Conservation (phyloP, 2,888 invertebrate species). For the Melanargia galathea region DNA sequence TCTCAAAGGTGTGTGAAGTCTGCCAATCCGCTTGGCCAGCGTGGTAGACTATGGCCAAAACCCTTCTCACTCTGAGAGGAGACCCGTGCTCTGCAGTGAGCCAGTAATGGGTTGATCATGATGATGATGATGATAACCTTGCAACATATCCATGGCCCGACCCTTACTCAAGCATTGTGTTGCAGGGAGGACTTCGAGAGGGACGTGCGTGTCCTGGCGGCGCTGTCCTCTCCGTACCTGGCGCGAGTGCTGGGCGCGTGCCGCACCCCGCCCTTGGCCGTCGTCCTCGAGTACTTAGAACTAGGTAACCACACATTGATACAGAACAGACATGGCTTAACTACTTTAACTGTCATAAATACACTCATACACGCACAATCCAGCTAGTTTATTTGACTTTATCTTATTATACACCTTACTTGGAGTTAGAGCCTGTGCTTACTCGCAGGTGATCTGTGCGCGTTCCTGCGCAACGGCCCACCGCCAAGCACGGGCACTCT, state of each 20-base stretch:
- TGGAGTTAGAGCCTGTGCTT: background rate
- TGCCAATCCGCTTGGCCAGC: too few relatives aligned
- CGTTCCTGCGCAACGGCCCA: conserved; percentile 88
- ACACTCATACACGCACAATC: too few relatives aligned
- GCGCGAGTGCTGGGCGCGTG: conserved; percentile 90
- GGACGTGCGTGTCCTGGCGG: conserved; percentile 92
- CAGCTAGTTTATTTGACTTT: background rate
- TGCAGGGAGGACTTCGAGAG: conserved; percentile 91
- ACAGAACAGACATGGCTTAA: too few relatives aligned
- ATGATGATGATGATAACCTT: too few relatives aligned
- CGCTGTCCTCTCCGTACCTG: conserved; percentile 90
- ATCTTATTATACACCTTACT: background rate
- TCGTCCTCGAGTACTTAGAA: conserved; percentile 92
- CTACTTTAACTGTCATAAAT: too few relatives aligned
- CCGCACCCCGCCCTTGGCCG: conserved; percentile 88
- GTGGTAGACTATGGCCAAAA: too few relatives aligned
- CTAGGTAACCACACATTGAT: conserved; percentile 83
- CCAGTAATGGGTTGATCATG: too few relatives aligned
- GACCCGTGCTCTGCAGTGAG: too few relatives aligned
- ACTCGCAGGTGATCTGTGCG: conserved; percentile 84
- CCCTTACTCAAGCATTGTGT: background rate
- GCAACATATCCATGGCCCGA: too few relatives aligned
- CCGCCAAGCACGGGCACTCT: conserved; percentile 86
- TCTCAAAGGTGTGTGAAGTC: too few relatives aligned
- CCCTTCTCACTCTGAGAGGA: too few relatives aligned